phyloP scores from a whole-genome alignment of 2,797 vertebrate species.

The Parotocinclus haroldoi region DNA sequence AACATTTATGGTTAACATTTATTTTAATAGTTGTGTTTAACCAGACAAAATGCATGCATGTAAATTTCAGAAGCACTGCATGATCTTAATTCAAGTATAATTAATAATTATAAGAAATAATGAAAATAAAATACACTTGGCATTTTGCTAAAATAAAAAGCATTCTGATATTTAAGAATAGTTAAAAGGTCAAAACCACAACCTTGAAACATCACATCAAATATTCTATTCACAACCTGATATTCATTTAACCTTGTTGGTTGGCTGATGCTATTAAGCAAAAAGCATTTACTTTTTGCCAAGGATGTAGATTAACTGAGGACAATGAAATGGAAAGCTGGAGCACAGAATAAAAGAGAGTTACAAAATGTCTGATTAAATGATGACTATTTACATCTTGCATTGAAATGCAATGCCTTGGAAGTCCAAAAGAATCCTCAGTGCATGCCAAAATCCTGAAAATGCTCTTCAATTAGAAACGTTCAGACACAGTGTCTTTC shows the following conservation, averaged over 20 bases:
- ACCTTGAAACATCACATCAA: slow-evolving; percentile 2
- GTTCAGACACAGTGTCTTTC: too few species aligned
- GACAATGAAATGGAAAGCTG: slow-evolving; percentile 24
- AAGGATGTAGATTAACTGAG: not conserved
- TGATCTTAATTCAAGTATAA: too few species aligned
- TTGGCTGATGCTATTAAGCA: slow-evolving; percentile 7
- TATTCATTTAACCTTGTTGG: slow-evolving; percentile 5
- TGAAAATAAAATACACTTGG: too few species aligned
- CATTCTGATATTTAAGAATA: too few species aligned
- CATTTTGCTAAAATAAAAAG: too few species aligned
- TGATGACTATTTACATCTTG: slow-evolving; percentile 23
- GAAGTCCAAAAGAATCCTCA: slow-evolving; percentile 1
- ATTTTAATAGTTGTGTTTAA: too few species aligned
- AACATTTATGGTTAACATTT: too few species aligned
- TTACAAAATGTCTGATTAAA: slow-evolving; percentile 11
- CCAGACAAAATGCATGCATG: too few species aligned
- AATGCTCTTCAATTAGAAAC: not conserved
- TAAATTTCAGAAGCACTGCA: too few species aligned
- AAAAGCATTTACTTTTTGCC: slow-evolving; percentile 15
- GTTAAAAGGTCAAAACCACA: not conserved
- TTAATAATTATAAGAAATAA: too few species aligned
- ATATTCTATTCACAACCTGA: not conserved
- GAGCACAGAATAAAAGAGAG: slow-evolving; percentile 5
- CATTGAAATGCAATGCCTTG: slow-evolving; percentile 7
- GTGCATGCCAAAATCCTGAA: not conserved